Evolutionary conservation across 2,797 vertebrate species (phyloP).

Genomic region (Ctenopoma multispine): DNA sequence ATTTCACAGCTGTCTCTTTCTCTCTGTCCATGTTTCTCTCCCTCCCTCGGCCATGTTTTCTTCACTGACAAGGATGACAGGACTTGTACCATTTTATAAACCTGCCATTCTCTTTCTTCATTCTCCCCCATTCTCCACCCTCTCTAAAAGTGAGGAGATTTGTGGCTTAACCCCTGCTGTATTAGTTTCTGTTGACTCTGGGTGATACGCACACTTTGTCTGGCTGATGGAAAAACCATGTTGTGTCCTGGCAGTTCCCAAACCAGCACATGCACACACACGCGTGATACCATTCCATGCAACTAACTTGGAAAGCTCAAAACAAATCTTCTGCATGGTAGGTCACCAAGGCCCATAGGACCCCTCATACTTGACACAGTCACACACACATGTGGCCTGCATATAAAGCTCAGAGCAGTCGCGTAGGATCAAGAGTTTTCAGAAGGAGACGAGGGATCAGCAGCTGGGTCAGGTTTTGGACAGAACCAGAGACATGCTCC

Average conservation of each 20-base stretch:
- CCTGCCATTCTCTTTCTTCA: constrained; percentile 37
- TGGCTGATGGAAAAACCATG: constrained; percentile 51
- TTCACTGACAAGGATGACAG: constrained; percentile 33
- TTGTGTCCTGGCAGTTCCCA: constrained; percentile 18
- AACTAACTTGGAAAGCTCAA: constrained; percentile 40
- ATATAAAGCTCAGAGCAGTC: constrained; percentile 33
- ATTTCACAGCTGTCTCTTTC: constrained; percentile 33
- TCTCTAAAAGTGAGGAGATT: constrained; percentile 56
- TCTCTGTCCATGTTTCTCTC: constrained; percentile 21
- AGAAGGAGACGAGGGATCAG: constrained; percentile 23
- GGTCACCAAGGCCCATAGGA: constrained; percentile 60
- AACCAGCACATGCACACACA: constrained; percentile 7
- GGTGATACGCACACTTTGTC: constrained; percentile 43
- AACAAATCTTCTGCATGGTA: constrained; percentile 64
- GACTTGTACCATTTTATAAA: constrained; percentile 48
- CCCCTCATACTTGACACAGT: constrained; percentile 54
- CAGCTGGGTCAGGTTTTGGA: constrained; percentile 64
- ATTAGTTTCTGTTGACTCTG: constrained; percentile 65
- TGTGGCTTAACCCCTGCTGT: constrained; percentile 43
- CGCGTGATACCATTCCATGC: constrained; percentile 9
- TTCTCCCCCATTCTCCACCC: constrained; percentile 23
- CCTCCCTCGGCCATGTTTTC: constrained; percentile 29
- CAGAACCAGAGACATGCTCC: constrained; percentile 71
- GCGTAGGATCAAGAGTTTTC: constrained; percentile 47
- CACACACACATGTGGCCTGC: constrained; percentile 45